A percentile compares a stretch with the other conserved stretches of the same genome.
Evolutionary conservation across 2,113 vertebrate genomes (phyloP).

Genomic region (Thermophis baileyi): DNA sequence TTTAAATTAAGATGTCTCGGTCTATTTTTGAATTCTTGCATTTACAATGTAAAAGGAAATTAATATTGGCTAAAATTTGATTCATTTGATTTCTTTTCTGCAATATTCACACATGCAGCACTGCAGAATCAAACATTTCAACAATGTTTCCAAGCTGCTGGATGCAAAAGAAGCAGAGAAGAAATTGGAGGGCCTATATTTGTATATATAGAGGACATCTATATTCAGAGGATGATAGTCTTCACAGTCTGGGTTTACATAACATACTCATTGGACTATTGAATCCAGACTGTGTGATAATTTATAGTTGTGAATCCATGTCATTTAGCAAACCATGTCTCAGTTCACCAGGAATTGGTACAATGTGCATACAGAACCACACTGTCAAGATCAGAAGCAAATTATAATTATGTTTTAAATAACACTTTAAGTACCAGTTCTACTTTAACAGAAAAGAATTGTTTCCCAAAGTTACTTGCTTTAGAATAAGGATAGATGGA

Average conservation of each 20-base stretch:
- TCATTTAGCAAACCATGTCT: background rate
- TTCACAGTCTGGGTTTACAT: background rate
- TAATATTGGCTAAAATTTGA: background rate
- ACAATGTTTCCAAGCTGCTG: background rate
- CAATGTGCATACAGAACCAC: background rate
- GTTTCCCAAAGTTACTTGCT: background rate
- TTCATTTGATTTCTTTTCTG: background rate
- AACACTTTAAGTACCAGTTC: background rate
- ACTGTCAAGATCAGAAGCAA: background rate
- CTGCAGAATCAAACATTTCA: background rate
- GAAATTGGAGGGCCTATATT: background rate
- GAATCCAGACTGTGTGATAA: background rate
- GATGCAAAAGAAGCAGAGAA: background rate
- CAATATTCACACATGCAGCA: background rate
- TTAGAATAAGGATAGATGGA: background rate
- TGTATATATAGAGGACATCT: background rate
- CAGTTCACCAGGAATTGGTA: background rate
- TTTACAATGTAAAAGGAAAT: background rate
- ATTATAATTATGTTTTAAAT: background rate
- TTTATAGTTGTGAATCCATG: background rate
- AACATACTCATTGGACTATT: background rate
- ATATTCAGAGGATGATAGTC: background rate
- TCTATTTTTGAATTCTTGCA: background rate
- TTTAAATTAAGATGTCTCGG: accelerated
- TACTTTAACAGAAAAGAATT: background rate